phyloP scores from a whole-genome alignment of 2,113 vertebrate genomes.

The Brachionichthys hirsutus region DNA sequence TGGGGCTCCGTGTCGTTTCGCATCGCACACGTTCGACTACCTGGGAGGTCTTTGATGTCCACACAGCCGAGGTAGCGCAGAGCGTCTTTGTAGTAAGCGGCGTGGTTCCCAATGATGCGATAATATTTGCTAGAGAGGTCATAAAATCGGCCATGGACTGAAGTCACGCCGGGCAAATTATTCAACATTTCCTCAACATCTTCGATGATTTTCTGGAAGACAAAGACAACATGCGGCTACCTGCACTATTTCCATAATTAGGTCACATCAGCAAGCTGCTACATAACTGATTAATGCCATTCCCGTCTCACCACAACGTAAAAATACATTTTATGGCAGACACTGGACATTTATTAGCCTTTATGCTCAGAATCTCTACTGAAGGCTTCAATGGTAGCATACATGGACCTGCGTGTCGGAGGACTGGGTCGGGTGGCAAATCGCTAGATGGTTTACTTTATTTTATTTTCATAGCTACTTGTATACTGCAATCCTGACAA shows the following conservation, averaged over 20 bases:
- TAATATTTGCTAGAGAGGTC: slow-evolving; percentile 98
- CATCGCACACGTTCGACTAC: slow-evolving; percentile 61
- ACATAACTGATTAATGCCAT: too few relatives aligned
- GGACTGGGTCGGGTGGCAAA: too few relatives aligned
- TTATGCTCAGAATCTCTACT: too few relatives aligned
- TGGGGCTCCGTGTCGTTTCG: background rate
- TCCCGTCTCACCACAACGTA: too few relatives aligned
- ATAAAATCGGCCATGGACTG: slow-evolving; percentile 95
- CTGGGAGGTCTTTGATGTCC: slow-evolving; percentile 90
- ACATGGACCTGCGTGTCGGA: too few relatives aligned
- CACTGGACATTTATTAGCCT: too few relatives aligned
- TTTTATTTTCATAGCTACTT: too few relatives aligned
- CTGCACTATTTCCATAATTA: background rate
- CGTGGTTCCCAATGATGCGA: slow-evolving; percentile 93
- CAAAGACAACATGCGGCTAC: background rate
- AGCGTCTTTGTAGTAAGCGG: slow-evolving; percentile 93
- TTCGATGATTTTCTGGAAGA: slow-evolving; percentile 88
- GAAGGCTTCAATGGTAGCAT: too few relatives aligned
- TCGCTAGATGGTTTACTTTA: too few relatives aligned
- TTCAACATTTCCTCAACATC: slow-evolving; percentile 93
- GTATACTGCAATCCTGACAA: too few relatives aligned
- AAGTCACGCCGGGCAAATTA: slow-evolving; percentile 88
- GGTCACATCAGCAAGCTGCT: too few relatives aligned
- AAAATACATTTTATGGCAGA: too few relatives aligned
- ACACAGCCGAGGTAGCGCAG: slow-evolving; percentile 94